A percentile compares a stretch with the other conserved stretches of the same genome.
Evolutionary conservation across 2,113 vertebrate genomes (phyloP).

Genomic region (Casuarius casuarius): DNA sequence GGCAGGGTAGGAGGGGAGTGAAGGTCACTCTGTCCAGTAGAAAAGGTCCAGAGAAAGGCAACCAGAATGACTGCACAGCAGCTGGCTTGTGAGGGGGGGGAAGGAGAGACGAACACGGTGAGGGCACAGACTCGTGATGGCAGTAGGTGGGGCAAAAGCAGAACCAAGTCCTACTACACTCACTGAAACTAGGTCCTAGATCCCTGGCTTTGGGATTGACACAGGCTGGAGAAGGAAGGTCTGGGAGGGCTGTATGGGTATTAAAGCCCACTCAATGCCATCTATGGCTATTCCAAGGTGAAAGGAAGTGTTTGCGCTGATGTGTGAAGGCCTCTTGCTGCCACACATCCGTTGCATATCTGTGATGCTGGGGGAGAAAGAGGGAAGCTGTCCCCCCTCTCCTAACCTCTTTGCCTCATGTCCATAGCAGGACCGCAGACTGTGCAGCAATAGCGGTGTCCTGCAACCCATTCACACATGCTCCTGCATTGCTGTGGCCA

Average conservation of each 20-base stretch:
- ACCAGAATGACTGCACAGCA: not conserved
- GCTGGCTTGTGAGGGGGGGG: not conserved
- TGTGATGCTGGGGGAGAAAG: rapidly evolving
- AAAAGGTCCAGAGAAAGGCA: not conserved
- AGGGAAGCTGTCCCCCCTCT: not conserved
- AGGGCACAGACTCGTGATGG: not conserved
- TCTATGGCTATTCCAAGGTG: not conserved
- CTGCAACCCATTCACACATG: not conserved
- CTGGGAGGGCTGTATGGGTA: not conserved
- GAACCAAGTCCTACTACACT: not conserved
- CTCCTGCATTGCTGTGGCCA: not conserved
- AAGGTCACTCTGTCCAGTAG: not conserved
- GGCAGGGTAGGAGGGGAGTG: not conserved
- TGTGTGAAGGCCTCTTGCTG: not conserved
- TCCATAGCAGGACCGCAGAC: not conserved
- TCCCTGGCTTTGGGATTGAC: not conserved
- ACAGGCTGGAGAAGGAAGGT: not conserved
- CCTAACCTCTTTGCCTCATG: rapidly evolving
- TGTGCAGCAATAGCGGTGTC: not conserved
- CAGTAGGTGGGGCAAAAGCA: not conserved
- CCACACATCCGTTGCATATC: not conserved
- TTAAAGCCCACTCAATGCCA: not conserved
- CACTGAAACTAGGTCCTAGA: not conserved
- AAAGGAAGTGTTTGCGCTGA: too few species aligned
- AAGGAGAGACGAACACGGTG: not conserved